Evolutionary conservation across 1,140 invertebrate species (phyloP), one percentile per base, ranked within the genome.

Genomic region (Trachymyrmex septentrionalis): DNA sequence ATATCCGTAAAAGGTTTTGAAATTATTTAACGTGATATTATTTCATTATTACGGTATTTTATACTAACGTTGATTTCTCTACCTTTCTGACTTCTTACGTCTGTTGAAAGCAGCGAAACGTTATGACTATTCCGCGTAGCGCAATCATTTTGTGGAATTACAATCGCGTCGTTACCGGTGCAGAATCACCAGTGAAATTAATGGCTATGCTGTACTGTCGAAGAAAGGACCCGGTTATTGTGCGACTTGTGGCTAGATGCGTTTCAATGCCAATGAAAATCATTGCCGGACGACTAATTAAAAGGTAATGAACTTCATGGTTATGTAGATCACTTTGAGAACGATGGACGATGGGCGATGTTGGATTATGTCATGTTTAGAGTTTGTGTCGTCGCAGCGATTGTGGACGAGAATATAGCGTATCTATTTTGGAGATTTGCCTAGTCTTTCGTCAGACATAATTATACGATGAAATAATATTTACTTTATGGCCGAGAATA

Each of bases 211-310:
- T 87, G 78, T 81, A 72, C 81, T 64, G 81, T 38, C 78, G 75
- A 85, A 76, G 87, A 91, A 87, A 91, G 91, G 81, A 86, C 81
- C 64, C 55, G 78, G 71, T 81, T 44, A 89, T 91, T 91, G 90
- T 91, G 61, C 38, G 87, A 34, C 61, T 57, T 44, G 81, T 48
- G 27, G 78, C 19, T 87, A 85, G 85, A 86, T 88, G 87, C 87
- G 78, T 86, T 89, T 91, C 86, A 85, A 87, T 89, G 81, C 38
- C 90, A 91, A 89, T 89, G 90, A 89, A 91, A 91, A 89, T 91
- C 85, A 91, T 91, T 90, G 72, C 77, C 50, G 48, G 64, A 21
- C 64, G 30, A 87, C 64, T 90, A 91, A 91, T 91, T 91, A 91
- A 91, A 91, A 91, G 90, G 76, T 91, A 91, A 91, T 88, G 89